Evolutionary conservation across 1,140 invertebrate genomes (phyloP).

Genomic region (Homalodisca vitripennis): DNA sequence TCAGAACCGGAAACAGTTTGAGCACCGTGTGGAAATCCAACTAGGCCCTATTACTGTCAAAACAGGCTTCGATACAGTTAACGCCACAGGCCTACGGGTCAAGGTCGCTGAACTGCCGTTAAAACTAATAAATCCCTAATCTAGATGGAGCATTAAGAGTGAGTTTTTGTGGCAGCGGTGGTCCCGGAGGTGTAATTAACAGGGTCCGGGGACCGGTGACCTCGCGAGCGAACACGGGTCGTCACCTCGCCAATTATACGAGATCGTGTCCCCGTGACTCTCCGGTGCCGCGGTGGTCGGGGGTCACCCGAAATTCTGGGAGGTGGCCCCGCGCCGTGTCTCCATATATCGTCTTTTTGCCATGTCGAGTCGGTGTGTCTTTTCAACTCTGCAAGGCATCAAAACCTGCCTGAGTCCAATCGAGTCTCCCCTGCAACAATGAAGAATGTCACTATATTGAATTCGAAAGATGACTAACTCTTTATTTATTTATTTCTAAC

Average conservation of each 20-base stretch:
- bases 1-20: too few relatives aligned
- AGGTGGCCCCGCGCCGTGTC: too few relatives aligned
- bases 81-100: not conserved
- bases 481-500: too few relatives aligned
- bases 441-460: too few relatives aligned
- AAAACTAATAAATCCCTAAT: slow-evolving; percentile 18
- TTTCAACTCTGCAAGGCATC: too few relatives aligned
- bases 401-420: too few relatives aligned
- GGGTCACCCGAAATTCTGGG: too few relatives aligned
- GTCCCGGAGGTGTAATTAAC: slow-evolving; percentile 11
- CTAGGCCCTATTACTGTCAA: not conserved
- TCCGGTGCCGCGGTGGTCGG: too few relatives aligned
- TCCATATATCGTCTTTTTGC: too few relatives aligned
- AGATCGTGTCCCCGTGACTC: not conserved
- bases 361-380: too few relatives aligned
- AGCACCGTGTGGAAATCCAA: not conserved
- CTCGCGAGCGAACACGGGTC: not conserved
- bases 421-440: too few relatives aligned
- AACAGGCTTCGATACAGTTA: not conserved
- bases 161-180: slow-evolving; percentile 9
- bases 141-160: slow-evolving; percentile 16
- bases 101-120: slow-evolving; percentile 7
- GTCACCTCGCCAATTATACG: not conserved
- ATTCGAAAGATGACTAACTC: too few relatives aligned
- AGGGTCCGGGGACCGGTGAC: not conserved